Evolutionary conservation across 2,113 vertebrate species (phyloP), one percentile per base, ranked within the genome.

Genomic region (Plotosus lineatus): DNA sequence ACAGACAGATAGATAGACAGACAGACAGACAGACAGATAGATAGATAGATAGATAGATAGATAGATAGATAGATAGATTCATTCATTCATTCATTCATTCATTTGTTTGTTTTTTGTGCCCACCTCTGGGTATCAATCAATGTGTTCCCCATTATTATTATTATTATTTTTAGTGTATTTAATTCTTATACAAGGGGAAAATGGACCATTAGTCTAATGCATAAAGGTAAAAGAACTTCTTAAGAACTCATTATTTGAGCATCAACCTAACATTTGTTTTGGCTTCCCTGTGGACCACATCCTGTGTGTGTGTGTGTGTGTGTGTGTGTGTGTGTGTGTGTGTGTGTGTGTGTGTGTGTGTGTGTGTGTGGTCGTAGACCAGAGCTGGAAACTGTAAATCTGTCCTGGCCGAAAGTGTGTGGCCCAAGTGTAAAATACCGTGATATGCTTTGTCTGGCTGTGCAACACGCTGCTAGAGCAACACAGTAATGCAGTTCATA

Each of bases 261-360:
- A 71, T 79, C 51, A 78, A 63, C 51, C 51, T 58, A 17, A 19
- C 31, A 76, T 84, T 84, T 80, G 63, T 69, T 84, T 84, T 83
- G 77, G 82, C 63, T 31, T 58, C 23, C 42, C 61, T 71, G n/a
- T 53, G 15, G 51, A 80, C 72, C 72, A 80, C 72, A 80, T 76
- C 75, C 61, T 80, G 78, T 58, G 56, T 78, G 55, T 53, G 63
- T 48, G 40, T 33, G 65, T 51, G 72, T n/a, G 76, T 40, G 38
- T 68, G 65, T 55, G 53, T 48, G 40, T 33, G 65, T 51, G 72
- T n/a, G 76, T 40, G 38, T 68, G 65, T 55, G 53, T 55, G 51
- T 55, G 14, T 55, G 51, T 55, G 51, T 55, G 51, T 55, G 51
- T 55, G 14, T 55, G 51, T 55, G 51, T 55, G 14, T 55, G 51